phyloP scores from a whole-genome alignment of 2,888 invertebrate species.

The Priapulus caudatus region DNA sequence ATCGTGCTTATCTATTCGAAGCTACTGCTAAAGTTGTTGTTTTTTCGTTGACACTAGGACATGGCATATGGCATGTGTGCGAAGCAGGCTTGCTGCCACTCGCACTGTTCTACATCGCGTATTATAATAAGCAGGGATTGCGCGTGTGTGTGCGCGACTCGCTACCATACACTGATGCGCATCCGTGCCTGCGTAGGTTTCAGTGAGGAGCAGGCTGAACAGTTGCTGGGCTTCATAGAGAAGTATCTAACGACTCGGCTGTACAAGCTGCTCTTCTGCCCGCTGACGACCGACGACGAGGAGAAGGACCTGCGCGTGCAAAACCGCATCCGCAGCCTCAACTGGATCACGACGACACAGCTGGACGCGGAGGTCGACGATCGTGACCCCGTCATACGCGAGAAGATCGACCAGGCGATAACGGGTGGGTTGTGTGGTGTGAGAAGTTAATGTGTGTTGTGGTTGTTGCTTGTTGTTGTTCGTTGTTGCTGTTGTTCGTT shows the following conservation, averaged over 20 bases:
- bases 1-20: slow-evolving; percentile 49
- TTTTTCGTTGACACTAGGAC: background rate
- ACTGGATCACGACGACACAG: slow-evolving; percentile 90
- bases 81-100: too few relatives aligned
- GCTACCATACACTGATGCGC: too few relatives aligned
- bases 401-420: slow-evolving; percentile 81
- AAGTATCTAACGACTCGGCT: slow-evolving; percentile 80
- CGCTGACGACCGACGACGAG: slow-evolving; percentile 80
- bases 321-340: slow-evolving; percentile 80
- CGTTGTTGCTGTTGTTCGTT: too few relatives aligned
- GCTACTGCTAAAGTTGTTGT: background rate
- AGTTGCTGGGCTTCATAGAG: slow-evolving; percentile 81
- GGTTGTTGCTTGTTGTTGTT: too few relatives aligned
- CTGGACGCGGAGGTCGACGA: slow-evolving; percentile 85
- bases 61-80: too few relatives aligned
- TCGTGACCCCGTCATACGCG: slow-evolving; percentile 65
- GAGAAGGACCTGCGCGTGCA: slow-evolving; percentile 76
- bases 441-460: slow-evolving; percentile 6
- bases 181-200: slow-evolving; percentile 44
- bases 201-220: slow-evolving; percentile 59
- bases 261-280: slow-evolving; percentile 77
- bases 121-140: too few relatives aligned
- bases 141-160: too few relatives aligned
- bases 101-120: too few relatives aligned
- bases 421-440: slow-evolving; percentile 50